Base-by-base conservation (phyloP, 2,797 vertebrate genomes). In the Danio albolineatus region DNA sequence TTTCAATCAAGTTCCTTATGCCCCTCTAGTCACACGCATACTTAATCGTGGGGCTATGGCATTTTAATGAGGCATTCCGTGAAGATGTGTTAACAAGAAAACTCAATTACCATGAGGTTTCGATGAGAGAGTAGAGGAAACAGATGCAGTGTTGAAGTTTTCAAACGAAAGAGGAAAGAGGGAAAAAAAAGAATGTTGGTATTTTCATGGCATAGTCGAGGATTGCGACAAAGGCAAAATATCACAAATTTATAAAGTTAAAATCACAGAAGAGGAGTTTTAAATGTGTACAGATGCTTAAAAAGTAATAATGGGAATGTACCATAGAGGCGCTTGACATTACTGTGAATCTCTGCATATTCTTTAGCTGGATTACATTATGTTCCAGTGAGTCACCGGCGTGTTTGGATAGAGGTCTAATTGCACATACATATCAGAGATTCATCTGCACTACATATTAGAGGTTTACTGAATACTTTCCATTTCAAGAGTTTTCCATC, bases 11-110 rank as follows among this genome's bases (percentile, higher is more conserved):
- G 57, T 81, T 85, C 80, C 75, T 88, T 85, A 84, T 86, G 73
- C n/a, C 54, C 84, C 78, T 79, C 82, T 70, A 82, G 87, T 88
- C 84, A 85, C 80, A 84, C 80, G 77, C 88, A 89, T 87, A 89
- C 84, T 86, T 85, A 71, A 87, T 89, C 85, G 87, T 82, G 66
- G 36, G 70, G 39, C 67, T 65, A 82, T 79, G 66, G 73, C 51
- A 41, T 86, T 85, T 86, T 87, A 89, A 89, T 88, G 73, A 41
- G n/a, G 44, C 44, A 73, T 86, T 84, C 81, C 73, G 16, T 79
- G 36, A 82, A 78, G 79, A 49, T 56, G 16, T 84, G 85, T 87
- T 87, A 84, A 87, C 85, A 85, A 81, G 85, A 78, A 84, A 85
- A 88, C 87, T 85, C 71, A 86, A 86, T 89, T 84, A 83, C 72